These are phyloP conservation scores for Helicoverpa assulta DNA, from an alignment of 2,888 invertebrate genomes.

Conservation along the genomic window DNA sequence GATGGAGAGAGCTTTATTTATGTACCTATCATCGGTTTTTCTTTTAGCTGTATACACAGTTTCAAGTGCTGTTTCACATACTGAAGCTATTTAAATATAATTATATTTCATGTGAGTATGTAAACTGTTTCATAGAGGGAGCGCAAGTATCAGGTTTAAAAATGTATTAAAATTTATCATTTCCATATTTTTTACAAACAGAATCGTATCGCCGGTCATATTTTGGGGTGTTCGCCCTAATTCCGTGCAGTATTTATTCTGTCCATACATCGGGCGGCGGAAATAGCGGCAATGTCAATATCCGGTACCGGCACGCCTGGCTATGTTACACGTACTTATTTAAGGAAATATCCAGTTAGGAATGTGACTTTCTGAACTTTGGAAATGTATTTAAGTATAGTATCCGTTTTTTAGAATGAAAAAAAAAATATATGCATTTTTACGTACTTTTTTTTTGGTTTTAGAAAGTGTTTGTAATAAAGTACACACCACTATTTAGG, in stretches of 20 bases:
- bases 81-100: no score
- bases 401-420: no score
- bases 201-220: conserved; percentile 9
- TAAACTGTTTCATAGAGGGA: no score
- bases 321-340: conserved; percentile 43
- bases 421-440: no score
- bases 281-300: conserved; percentile 83
- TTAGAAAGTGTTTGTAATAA: no score
- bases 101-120: no score
- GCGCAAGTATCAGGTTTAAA: no score
- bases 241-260: conserved; percentile 64
- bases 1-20: neutral
- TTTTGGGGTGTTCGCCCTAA: conserved; percentile 40
- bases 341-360: conserved; percentile 37
- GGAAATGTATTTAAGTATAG: neutral
- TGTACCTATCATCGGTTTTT: no score
- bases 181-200: conserved; percentile 3
- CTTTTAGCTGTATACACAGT: no score
- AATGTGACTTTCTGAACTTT: neutral
- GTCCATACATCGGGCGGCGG: conserved; percentile 75
- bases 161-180: neutral
- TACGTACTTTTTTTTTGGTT: no score
- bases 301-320: conserved; percentile 69
- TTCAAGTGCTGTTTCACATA: no score
- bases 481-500: no score